phyloP scores from a whole-genome alignment of 2,113 vertebrate species.

The Xerus inauris region DNA sequence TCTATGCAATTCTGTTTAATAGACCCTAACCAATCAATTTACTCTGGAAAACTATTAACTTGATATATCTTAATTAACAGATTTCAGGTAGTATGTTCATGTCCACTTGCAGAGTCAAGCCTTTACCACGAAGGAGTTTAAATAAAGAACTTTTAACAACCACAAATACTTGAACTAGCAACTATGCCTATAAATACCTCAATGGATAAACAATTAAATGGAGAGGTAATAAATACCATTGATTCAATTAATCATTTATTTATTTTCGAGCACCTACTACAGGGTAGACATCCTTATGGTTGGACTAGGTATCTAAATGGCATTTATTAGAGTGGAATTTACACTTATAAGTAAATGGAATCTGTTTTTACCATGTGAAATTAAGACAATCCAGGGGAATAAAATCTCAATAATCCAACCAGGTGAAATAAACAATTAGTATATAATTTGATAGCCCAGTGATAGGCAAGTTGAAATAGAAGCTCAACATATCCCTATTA shows the following conservation, averaged over 20 bases:
- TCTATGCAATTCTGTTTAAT: neutral
- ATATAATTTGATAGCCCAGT: neutral
- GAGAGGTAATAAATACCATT: neutral
- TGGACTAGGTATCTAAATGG: neutral
- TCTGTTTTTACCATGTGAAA: neutral
- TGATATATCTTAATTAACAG: neutral
- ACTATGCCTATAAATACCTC: slow-evolving; percentile 14
- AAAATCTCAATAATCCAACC: slow-evolving; percentile 35
- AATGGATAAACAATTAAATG: neutral
- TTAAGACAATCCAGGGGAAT: neutral
- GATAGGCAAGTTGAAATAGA: slow-evolving; percentile 24
- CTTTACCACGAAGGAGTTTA: neutral
- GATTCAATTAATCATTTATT: neutral
- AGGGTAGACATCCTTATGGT: neutral
- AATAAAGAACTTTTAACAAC: slow-evolving; percentile 17
- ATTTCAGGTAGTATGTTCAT: neutral
- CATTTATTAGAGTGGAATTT: slow-evolving; percentile 1
- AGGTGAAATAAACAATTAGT: slow-evolving; percentile 1
- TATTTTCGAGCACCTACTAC: neutral
- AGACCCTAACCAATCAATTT: neutral
- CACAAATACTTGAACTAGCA: neutral
- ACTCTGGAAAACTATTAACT: slow-evolving; percentile 33
- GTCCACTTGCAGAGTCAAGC: neutral
- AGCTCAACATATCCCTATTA: slow-evolving; percentile 35
- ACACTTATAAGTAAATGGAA: slow-evolving; percentile 47